A percentile compares a stretch with the other conserved stretches of the same genome.
phyloP scores from a whole-genome alignment of 2,888 invertebrate species.

The Agriopis aurantiaria region DNA sequence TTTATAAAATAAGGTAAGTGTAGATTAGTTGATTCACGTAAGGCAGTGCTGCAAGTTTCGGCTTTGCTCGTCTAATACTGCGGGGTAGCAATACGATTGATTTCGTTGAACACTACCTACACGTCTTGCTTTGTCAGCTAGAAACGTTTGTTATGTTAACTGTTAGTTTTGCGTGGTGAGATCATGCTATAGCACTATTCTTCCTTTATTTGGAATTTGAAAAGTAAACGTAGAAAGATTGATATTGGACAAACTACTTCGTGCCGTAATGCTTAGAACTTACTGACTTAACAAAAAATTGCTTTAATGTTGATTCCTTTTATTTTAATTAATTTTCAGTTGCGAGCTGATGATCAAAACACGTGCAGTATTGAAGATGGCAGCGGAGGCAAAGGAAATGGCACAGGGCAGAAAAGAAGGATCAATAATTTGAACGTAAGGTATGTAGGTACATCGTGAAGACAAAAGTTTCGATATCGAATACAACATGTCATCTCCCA shows the following conservation, averaged over 20 bases:
- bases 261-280: too few relatives aligned
- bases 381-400: too few relatives aligned
- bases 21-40: background rate
- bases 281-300: too few relatives aligned
- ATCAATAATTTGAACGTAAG: background rate
- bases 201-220: too few relatives aligned
- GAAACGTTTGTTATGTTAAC: background rate
- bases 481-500: conserved; percentile 3
- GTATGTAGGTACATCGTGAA: background rate
- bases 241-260: too few relatives aligned
- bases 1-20: too few relatives aligned
- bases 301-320: background rate
- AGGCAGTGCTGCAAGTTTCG: background rate
- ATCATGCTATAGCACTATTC: background rate
- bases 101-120: background rate
- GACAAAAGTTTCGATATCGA: conserved; percentile 3
- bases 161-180: background rate
- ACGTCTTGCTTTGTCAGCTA: background rate
- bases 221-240: too few relatives aligned
- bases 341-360: background rate
- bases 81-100: background rate
- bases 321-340: background rate
- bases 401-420: background rate
- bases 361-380: background rate
- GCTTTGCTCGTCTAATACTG: background rate